Evolutionary conservation across 2,113 vertebrate genomes (phyloP).

Genomic region (Tachysurus fulvidraco): DNA sequence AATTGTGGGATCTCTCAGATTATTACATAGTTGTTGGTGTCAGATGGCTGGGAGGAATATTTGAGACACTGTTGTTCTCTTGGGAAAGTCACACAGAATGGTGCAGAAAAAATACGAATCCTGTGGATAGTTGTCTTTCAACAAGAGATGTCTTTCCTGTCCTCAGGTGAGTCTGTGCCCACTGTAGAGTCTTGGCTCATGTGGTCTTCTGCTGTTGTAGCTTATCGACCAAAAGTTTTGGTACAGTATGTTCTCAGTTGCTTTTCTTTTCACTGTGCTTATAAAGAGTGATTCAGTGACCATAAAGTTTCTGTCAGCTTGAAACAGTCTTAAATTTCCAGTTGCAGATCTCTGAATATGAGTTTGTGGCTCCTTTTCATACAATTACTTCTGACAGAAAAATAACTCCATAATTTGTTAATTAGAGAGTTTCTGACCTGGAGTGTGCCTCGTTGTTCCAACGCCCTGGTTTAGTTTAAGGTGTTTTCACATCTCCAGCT

Average conservation of each 20-base stretch:
- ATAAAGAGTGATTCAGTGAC: neutral
- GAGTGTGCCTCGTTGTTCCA: neutral
- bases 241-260: neutral
- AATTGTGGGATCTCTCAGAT: neutral
- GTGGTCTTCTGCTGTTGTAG: neutral
- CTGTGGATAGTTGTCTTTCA: neutral
- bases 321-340: neutral
- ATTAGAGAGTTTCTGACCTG: neutral
- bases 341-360: neutral
- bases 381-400: constrained; percentile 1
- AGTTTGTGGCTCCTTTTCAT: neutral
- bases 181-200: neutral
- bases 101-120: no score
- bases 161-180: neutral
- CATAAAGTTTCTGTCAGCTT: neutral
- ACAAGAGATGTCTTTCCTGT: neutral
- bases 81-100: no score
- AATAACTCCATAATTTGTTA: neutral
- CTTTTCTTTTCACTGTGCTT: neutral
- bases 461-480: neutral
- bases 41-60: neutral
- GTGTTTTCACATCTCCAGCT: neutral
- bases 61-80: no score
- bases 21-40: neutral
- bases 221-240: neutral